These are phyloP conservation scores for Nothoprocta pentlandii DNA, from an alignment of 2,113 vertebrate genomes.

Conservation along the genomic window DNA sequence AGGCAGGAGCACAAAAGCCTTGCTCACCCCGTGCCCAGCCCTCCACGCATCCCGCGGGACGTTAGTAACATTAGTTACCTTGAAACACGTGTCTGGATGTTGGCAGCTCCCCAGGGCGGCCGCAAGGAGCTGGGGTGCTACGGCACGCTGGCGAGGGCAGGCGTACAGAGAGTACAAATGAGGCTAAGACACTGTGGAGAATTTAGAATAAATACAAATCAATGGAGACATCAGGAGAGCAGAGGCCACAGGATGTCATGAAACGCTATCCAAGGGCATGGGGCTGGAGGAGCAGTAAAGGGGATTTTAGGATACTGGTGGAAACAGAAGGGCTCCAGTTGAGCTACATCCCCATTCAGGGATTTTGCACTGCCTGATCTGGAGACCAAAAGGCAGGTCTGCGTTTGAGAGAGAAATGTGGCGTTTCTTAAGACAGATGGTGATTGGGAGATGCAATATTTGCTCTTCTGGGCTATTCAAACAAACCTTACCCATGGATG, in stretches of 20 bases:
- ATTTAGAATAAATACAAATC: too few species aligned
- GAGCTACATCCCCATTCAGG: not conserved
- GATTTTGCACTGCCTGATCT: not conserved
- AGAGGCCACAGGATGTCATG: not conserved
- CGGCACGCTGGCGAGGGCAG: not conserved
- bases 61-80: not conserved
- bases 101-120: not conserved
- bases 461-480: not conserved
- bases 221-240: not conserved
- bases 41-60: not conserved
- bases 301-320: not conserved
- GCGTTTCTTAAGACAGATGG: not conserved
- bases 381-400: not conserved
- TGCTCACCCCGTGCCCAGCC: not conserved
- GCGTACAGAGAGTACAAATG: not conserved
- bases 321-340: not conserved
- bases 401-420: not conserved
- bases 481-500: not conserved
- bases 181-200: not conserved
- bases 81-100: not conserved
- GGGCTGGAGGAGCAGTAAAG: not conserved
- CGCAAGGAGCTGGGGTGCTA: not conserved
- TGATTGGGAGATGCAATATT: not conserved
- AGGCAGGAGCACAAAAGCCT: not conserved
- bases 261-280: not conserved